Conservation (phyloP, 2,888 invertebrate species). For the Andrena bucephala region DNA sequence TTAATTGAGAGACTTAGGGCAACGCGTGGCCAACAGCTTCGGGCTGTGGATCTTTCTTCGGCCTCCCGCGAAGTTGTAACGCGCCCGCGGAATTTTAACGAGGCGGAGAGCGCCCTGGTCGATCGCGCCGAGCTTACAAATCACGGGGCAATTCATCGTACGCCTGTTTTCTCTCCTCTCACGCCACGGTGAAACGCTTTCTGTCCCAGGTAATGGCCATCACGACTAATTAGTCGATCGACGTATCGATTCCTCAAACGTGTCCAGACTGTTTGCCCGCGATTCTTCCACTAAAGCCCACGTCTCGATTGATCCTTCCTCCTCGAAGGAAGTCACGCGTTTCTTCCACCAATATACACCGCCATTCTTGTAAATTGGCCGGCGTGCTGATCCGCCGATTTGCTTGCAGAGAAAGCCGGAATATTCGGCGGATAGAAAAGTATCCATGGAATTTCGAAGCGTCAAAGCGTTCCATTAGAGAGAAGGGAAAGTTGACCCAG, state of each 20-base stretch:
- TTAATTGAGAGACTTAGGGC: conserved; percentile 57
- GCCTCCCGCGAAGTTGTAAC: conserved; percentile 57
- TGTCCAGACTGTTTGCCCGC: conserved; percentile 42
- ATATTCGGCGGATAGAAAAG: not conserved
- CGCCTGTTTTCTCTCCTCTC: conserved; percentile 39
- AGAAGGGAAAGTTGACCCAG: not conserved
- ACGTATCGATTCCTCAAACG: conserved; percentile 56
- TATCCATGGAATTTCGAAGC: not conserved
- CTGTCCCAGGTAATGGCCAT: conserved; percentile 34
- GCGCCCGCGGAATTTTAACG: conserved; percentile 64
- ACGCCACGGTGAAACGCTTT: conserved; percentile 18
- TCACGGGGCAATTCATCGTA: conserved; percentile 64
- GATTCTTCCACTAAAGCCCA: conserved; percentile 15
- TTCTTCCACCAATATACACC: not conserved
- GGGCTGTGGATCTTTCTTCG: conserved; percentile 26
- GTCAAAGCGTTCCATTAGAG: not conserved
- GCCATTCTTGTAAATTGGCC: not conserved
- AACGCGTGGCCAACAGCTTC: conserved; percentile 15
- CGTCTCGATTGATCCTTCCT: conserved; percentile 31
- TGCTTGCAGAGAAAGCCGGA: not conserved
- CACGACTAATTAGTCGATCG: conserved; percentile 67
- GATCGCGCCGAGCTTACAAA: conserved; percentile 70
- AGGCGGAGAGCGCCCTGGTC: conserved; percentile 40
- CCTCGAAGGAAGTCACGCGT: conserved; percentile 31
- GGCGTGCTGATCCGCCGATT: not conserved